Base-by-base conservation (phyloP, 2,888 invertebrate species). In the Nebria salina region DNA sequence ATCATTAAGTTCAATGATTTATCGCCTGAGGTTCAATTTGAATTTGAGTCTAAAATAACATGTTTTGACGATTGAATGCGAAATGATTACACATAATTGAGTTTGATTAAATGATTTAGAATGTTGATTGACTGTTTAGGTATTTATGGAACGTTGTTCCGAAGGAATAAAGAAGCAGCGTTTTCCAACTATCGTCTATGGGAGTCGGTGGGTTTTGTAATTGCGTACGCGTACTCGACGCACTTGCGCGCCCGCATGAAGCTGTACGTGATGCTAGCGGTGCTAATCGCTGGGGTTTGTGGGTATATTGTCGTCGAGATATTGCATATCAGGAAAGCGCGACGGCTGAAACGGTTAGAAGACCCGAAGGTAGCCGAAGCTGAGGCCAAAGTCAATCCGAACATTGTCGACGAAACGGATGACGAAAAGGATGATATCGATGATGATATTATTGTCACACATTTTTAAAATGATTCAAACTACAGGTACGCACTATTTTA, bases 131-230 rank as follows among this genome's bases (percentile, higher is more conserved):
- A 34, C 5, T 34, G 34, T 34, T 34, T 34, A 96, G 96, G 95
- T 84, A 90, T 97, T 25, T 97, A 96, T 87, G 97, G 97, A 77
- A 94, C 95, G 15, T 91, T 96, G 83, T 97, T 96, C 91, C 91
- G 95, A 86, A 93, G 95, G 82, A 96, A 96, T 91, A 96, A 96
- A 87, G 97, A 97, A 88, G 96, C 97, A 0, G 97, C 97, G 0
- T 97, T 97, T 91, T 96, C 96, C 80, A 97, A 97, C 90, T 97
- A 94, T 89, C 92, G 96, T 42, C 91, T 97, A 6, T 97, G 97
- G 97, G 97, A 97, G 89, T 95, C 95, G 77, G 93, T 94, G 3
- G 97, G 97, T 1, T 97, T 97, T 88, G 96, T 97, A 43, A 94
- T 96, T 73, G 96, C 96, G 9, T 97, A 96, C 87, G 96, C 96